Evolutionary conservation across 2,113 vertebrate species (phyloP).

Genomic region (Gallinago paraguaiae): DNA sequence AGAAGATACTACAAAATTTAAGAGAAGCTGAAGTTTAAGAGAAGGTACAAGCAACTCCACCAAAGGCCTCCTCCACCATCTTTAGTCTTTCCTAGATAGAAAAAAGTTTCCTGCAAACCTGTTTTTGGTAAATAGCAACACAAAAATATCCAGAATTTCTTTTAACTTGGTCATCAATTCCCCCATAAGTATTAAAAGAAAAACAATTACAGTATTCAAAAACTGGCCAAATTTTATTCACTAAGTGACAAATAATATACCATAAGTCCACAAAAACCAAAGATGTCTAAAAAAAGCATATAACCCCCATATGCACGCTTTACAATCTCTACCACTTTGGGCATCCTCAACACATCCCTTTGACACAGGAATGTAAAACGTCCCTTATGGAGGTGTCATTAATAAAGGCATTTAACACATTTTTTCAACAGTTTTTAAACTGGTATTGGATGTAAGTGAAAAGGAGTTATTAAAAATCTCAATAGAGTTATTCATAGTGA

Average conservation of each 20-base stretch:
- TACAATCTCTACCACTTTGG: not conserved
- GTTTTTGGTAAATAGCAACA: not conserved
- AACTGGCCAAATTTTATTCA: not conserved
- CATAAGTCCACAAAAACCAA: not conserved
- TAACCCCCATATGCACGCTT: not conserved
- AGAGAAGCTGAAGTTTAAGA: not conserved
- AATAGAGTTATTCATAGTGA: not conserved
- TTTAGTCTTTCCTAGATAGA: not conserved
- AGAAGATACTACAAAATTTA: not conserved
- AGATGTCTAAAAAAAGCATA: not conserved
- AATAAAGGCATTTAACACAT: not conserved
- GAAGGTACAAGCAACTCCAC: not conserved
- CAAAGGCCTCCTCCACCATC: not conserved
- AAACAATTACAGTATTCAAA: not conserved
- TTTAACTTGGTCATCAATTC: not conserved
- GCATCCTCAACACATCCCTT: not conserved
- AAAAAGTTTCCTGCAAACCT: not conserved
- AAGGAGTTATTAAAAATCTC: not conserved
- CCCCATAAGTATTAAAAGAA: not conserved
- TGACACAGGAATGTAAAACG: not conserved
- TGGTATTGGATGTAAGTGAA: not conserved
- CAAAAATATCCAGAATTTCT: not conserved
- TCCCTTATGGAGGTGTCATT: not conserved
- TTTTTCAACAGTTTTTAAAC: not conserved
- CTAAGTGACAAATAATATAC: rapidly evolving